phyloP scores from a whole-genome alignment of 2,888 invertebrate genomes.

The Hesperia comma region DNA sequence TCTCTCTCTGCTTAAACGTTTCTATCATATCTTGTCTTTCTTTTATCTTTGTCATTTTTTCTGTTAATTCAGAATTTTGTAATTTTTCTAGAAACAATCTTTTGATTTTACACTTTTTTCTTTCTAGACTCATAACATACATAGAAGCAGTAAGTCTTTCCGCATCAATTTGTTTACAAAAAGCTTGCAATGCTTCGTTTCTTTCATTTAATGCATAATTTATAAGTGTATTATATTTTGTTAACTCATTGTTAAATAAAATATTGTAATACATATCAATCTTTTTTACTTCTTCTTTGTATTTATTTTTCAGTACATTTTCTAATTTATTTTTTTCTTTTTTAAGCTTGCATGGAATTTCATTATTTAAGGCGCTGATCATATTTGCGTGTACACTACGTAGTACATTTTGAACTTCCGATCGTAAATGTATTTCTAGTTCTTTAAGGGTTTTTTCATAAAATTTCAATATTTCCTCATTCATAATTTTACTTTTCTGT shows the following conservation, averaged over 20 bases:
- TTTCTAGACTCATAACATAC: slow-evolving; percentile 73
- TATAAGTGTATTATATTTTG: slow-evolving; percentile 57
- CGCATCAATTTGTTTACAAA: slow-evolving; percentile 63
- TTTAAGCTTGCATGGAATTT: slow-evolving; percentile 62
- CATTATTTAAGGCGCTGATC: slow-evolving; percentile 60
- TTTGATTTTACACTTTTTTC: slow-evolving; percentile 74
- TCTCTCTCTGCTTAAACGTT: slow-evolving; percentile 54
- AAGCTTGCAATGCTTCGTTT: slow-evolving; percentile 68
- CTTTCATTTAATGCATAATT: slow-evolving; percentile 59
- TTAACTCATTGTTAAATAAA: slow-evolving; percentile 62
- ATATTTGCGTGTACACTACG: slow-evolving; percentile 58
- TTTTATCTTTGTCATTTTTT: slow-evolving; percentile 61
- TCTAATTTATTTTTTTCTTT: slow-evolving; percentile 59
- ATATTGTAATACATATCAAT: slow-evolving; percentile 67
- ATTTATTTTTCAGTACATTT: slow-evolving; percentile 54
- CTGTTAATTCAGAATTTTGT: slow-evolving; percentile 58
- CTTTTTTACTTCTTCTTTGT: slow-evolving; percentile 60
- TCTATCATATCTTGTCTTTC: slow-evolving; percentile 57
- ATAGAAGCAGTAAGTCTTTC: slow-evolving; percentile 69
- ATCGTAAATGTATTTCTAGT: slow-evolving; percentile 62
- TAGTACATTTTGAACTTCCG: slow-evolving; percentile 59
- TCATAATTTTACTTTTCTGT: slow-evolving; percentile 63
- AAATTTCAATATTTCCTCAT: slow-evolving; percentile 61
- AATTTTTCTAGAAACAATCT: slow-evolving; percentile 65
- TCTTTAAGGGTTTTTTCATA: slow-evolving; percentile 68